Conservation (phyloP, 92 coral and sea anemone species). For the Zoanthus sansibaricus region DNA sequence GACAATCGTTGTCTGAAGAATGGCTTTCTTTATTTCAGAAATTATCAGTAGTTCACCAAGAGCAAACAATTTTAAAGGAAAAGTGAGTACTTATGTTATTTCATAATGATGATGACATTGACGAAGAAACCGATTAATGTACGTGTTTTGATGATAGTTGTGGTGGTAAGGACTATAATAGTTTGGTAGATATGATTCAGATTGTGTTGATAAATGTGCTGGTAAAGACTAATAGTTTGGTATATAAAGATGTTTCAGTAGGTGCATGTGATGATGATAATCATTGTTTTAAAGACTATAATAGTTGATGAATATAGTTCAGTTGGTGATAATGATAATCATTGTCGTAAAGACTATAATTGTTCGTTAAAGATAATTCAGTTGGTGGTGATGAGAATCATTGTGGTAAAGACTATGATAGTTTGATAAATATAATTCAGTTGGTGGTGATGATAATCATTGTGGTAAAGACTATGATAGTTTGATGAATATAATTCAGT, state of each 20-base stretch:
- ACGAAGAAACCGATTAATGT: neutral
- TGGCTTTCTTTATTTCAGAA: neutral
- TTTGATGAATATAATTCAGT: neutral
- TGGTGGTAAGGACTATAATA: neutral
- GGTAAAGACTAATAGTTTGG: too few species aligned
- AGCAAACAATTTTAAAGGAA: slow-evolving; percentile 30
- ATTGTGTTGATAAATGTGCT: neutral
- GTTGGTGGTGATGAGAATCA: neutral
- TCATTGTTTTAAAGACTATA: too few species aligned
- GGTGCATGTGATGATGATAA: neutral
- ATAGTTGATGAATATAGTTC: neutral
- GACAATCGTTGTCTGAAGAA: too few species aligned
- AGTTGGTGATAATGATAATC: neutral
- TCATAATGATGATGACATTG: neutral
- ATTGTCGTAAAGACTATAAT: too few species aligned
- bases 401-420: neutral
- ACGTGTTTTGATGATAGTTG: neutral
- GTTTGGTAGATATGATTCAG: neutral
- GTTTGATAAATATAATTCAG: neutral
- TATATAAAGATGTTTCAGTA: too few species aligned
- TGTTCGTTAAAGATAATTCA: too few species aligned
- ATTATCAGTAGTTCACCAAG: slow-evolving; percentile 42
- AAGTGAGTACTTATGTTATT: slow-evolving; percentile 7
- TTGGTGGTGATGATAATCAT: neutral
- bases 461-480: too few species aligned